A percentile compares a stretch with the other conserved stretches of the same genome.
Evolutionary conservation across 2,113 vertebrate species (phyloP).

Genomic region (Pterocles gutturalis): DNA sequence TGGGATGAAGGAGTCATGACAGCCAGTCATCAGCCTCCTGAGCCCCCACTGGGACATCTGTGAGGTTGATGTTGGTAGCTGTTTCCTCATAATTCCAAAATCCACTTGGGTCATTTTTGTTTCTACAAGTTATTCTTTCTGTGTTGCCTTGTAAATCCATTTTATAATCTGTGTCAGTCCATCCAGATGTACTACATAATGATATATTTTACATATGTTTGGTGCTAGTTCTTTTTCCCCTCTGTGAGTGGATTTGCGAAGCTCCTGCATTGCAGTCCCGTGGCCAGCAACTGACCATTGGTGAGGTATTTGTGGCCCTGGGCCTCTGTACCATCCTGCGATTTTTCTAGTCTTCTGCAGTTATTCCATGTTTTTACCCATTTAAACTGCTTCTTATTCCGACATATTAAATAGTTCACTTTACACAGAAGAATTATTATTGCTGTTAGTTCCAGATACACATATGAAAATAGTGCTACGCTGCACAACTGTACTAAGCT

Average conservation of each 20-base stretch:
- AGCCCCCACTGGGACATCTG: neutral
- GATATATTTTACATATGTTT: neutral
- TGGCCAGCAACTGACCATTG: neutral
- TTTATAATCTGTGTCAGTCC: neutral
- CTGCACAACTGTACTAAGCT: neutral
- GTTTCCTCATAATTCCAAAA: neutral
- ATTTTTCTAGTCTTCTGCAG: neutral
- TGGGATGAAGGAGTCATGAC: neutral
- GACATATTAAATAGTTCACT: neutral
- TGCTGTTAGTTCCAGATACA: neutral
- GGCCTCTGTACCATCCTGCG: neutral
- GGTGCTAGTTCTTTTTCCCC: neutral
- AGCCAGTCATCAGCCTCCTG: neutral
- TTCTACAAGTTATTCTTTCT: neutral
- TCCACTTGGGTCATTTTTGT: neutral
- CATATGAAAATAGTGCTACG: neutral
- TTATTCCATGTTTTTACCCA: neutral
- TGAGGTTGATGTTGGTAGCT: neutral
- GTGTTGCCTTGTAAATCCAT: neutral
- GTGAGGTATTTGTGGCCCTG: neutral
- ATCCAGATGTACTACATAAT: neutral
- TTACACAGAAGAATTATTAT: neutral
- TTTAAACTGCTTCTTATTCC: neutral
- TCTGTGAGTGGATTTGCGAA: neutral
- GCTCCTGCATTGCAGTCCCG: neutral